Evolutionary conservation across 2,888 invertebrate species (phyloP), one percentile per base, ranked within the genome.

Genomic region (Argyresthia albistria): DNA sequence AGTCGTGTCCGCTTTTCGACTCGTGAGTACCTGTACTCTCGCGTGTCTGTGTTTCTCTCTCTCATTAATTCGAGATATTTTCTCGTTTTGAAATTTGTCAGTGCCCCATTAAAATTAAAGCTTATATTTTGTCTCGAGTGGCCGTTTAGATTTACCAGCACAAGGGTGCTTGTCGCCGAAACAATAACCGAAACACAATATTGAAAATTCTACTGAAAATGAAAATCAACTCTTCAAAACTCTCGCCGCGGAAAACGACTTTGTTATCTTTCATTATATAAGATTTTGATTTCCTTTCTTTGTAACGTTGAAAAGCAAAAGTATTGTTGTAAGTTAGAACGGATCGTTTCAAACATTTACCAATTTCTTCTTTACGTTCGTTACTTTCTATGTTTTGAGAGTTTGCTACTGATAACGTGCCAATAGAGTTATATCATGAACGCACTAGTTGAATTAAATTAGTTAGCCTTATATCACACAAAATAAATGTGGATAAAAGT

Each of bases 1-100:
- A 62, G 64, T 61, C 55, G 53, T 25, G 25, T 54, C 54, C 70
- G 72, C 66, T 70, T 73, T 75, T 71, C 68, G 66, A 71, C 65
- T 67, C 60, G 52, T 47, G 43, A 51, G 46, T 46, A 52, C 69
- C 35, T 50, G 51, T 47, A 35, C 47, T 35, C 16, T 14, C 35
- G 25, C 46, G 11, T 46, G 15, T 45, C 16, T 16, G 8, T 16
- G 25, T n/a, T n/a, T 47, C 7, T n/a, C 15, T 9, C 12, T 36
- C 12, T 0, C 11, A 35, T 47, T 47, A 47, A 47, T 47, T 47
- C 8, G 10, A 47, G 12, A 35, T 47, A 48, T 48, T 48, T 37
- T 15, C 14, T 46, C 2, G n/a, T 9, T 12, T 14, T 12, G 14
- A 14, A 45, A 14, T 45, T 14, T 14, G 15, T 45, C 14, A 25